These are phyloP conservation scores for Cheilosia grossa DNA, from an alignment of 2,888 invertebrate species.

Conservation along the genomic window DNA sequence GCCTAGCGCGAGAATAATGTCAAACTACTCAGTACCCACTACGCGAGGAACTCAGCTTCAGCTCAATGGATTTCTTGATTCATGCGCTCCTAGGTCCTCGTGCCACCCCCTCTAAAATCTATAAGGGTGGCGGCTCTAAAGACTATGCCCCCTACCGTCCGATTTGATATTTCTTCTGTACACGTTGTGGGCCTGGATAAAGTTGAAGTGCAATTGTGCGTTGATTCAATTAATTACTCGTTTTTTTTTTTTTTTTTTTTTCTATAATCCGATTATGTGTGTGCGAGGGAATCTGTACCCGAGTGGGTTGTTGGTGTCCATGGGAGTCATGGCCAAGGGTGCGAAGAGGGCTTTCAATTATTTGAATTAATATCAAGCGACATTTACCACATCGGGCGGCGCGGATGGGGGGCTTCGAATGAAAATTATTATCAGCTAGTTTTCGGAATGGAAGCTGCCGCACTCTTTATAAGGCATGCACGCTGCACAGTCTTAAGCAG, in stretches of 20 bases:
- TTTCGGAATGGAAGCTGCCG: conserved; percentile 50
- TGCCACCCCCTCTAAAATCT: conserved; percentile 4
- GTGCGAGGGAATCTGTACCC: conserved; percentile 12
- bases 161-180: conserved; percentile 20
- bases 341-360: conserved; percentile 18
- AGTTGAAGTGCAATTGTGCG: conserved; percentile 63
- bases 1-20: conserved; percentile 61
- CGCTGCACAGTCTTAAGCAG: not conserved
- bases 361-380: conserved; percentile 45
- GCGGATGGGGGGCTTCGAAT: not conserved
- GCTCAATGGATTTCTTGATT: conserved; percentile 20
- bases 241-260: conserved; percentile 6
- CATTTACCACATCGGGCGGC: conserved; percentile 27
- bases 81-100: not conserved
- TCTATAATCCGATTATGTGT: conserved; percentile 35
- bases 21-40: conserved; percentile 29
- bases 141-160: not conserved
- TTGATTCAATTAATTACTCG: conserved; percentile 61
- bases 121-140: conserved; percentile 36
- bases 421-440: conserved; percentile 60
- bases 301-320: conserved; percentile 43
- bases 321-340: conserved; percentile 52
- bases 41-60: conserved; percentile 31
- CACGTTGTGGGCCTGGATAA: conserved; percentile 15
- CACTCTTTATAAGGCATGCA: conserved; percentile 45